Evolutionary conservation across 2,888 invertebrate species (phyloP).

Genomic region (Drosophila infuscata): DNA sequence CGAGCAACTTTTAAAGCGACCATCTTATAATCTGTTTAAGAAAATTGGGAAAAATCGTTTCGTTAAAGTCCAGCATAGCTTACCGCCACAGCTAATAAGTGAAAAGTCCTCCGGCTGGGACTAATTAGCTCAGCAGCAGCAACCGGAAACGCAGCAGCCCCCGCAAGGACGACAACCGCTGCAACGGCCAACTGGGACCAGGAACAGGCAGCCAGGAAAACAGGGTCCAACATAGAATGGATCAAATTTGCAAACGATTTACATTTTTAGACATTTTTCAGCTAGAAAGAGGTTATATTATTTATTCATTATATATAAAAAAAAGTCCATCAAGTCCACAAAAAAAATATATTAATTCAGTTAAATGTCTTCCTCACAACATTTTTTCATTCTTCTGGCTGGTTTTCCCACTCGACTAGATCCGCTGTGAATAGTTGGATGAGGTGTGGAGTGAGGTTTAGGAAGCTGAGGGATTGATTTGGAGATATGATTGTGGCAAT

Average conservation of each 20-base stretch:
- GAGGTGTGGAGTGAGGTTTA: background rate
- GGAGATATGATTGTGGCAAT: background rate
- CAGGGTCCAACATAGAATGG: slow-evolving; percentile 69
- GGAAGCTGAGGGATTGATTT: background rate
- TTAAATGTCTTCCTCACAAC: background rate
- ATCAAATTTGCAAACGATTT: slow-evolving; percentile 55
- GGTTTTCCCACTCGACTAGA: background rate
- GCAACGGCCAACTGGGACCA: slow-evolving; percentile 25
- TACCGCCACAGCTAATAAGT: background rate
- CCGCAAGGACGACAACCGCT: slow-evolving; percentile 19
- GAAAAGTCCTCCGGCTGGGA: background rate
- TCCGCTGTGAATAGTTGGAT: no score
- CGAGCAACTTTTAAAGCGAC: no score
- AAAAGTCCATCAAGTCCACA: background rate
- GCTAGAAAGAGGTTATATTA: no score
- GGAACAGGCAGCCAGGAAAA: slow-evolving; percentile 56
- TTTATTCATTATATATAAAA: no score
- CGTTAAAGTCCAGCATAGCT: background rate
- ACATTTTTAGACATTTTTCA: slow-evolving; percentile 25
- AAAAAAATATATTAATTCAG: background rate
- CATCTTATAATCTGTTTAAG: background rate
- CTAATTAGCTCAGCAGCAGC: slow-evolving; percentile 16
- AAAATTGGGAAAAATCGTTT: background rate
- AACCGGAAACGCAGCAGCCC: slow-evolving; percentile 20
- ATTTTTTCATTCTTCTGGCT: background rate